Evolutionary conservation across 2,113 vertebrate species (phyloP).

Genomic region (Cyphomyrus discorhynchus): DNA sequence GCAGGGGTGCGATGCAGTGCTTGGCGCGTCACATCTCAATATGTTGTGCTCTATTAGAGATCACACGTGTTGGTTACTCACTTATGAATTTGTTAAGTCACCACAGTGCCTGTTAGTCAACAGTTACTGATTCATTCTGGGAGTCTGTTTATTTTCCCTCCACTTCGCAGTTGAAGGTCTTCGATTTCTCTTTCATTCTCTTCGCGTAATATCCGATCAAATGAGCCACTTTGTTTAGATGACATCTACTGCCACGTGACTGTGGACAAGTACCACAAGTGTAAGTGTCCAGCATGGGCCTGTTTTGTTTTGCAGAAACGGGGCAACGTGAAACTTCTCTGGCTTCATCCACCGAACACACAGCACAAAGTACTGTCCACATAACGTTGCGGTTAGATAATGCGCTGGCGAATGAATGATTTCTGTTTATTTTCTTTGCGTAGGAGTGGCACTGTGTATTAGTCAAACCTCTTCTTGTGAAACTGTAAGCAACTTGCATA

Average conservation of each 20-base stretch:
- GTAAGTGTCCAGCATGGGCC: neutral
- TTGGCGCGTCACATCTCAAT: neutral
- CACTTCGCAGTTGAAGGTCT: neutral
- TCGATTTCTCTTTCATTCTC: neutral
- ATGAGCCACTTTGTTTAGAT: neutral
- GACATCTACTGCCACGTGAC: neutral
- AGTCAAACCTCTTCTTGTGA: neutral
- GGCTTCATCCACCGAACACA: neutral
- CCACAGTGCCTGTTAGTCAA: neutral
- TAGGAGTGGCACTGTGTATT: neutral
- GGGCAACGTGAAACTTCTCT: neutral
- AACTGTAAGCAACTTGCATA: slow-evolving; percentile 2
- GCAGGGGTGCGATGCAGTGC: neutral
- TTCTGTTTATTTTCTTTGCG: slow-evolving; percentile 4
- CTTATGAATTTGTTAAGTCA: neutral
- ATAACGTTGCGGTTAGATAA: neutral
- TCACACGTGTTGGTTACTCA: neutral
- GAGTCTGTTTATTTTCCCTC: neutral
- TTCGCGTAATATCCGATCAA: neutral
- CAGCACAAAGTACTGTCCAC: neutral
- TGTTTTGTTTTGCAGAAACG: neutral
- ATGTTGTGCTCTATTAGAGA: neutral
- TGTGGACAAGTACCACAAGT: neutral
- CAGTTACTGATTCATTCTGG: neutral
- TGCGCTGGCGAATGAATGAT: neutral